These are phyloP conservation scores for Drosophila navojoa DNA, from an alignment of 1,140 invertebrate genomes.

Conservation along the genomic window DNA sequence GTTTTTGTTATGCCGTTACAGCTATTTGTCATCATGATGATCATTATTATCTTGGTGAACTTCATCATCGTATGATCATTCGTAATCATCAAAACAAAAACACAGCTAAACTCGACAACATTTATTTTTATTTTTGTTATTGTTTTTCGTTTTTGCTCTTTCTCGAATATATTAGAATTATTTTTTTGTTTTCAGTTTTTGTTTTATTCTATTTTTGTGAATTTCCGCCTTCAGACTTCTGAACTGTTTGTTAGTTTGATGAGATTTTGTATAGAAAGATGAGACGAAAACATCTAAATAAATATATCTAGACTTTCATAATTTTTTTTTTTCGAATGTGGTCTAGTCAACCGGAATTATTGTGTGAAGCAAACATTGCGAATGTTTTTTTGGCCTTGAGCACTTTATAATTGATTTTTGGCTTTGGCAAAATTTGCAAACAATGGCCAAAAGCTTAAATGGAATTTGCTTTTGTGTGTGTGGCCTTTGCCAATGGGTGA, in stretches of 20 bases:
- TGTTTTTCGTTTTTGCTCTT: conserved; percentile 25
- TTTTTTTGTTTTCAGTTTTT: neutral
- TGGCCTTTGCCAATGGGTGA: conserved; percentile 22
- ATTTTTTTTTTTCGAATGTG: conserved; percentile 18
- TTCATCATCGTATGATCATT: neutral
- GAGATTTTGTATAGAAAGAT: conserved; percentile 22
- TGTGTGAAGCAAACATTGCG: conserved; percentile 15
- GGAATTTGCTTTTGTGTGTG: conserved; percentile 2
- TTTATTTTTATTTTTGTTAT: conserved; percentile 19
- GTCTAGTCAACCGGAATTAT: conserved; percentile 36
- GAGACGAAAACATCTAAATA: neutral
- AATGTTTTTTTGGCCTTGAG: conserved; percentile 40
- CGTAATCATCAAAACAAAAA: conserved; percentile 28
- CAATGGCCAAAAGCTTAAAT: conserved; percentile 1
- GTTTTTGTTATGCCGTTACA: conserved; percentile 3
- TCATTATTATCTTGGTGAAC: conserved; percentile 12
- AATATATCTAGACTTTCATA: conserved; percentile 31
- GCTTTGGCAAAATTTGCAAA: neutral
- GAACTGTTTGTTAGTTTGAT: conserved; percentile 35
- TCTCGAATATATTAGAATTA: conserved; percentile 43
- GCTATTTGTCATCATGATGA: conserved; percentile 24
- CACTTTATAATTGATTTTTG: conserved; percentile 13
- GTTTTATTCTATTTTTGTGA: conserved; percentile 36
- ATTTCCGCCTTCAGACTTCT: conserved; percentile 45
- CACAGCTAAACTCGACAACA: neutral